Evolutionary conservation across 1,140 invertebrate genomes (phyloP).

Genomic region (Pseudomyrmex dendroicus): DNA sequence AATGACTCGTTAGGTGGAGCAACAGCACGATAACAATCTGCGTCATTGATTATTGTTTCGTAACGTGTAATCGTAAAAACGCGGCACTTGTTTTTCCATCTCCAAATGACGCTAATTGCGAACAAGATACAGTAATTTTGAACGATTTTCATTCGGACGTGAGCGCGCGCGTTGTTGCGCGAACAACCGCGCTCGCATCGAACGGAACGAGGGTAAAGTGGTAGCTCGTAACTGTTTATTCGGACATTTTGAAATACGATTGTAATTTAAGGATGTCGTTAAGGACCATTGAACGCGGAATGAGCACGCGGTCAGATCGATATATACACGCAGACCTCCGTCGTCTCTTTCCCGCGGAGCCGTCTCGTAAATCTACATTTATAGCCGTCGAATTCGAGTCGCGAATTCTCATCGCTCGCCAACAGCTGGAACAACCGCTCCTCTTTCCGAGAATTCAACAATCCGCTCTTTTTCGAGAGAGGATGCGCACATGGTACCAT

Average conservation of each 20-base stretch:
- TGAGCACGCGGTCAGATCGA: constrained; percentile 49
- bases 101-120: too few relatives aligned
- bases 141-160: background rate
- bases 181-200: background rate
- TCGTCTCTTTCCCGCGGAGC: constrained; percentile 35
- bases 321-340: constrained; percentile 34
- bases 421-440: constrained; percentile 14
- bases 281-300: constrained; percentile 66
- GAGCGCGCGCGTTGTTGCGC: background rate
- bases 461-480: too few relatives aligned
- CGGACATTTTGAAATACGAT: constrained; percentile 62
- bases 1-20: background rate
- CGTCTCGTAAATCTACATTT: constrained; percentile 65
- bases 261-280: constrained; percentile 67
- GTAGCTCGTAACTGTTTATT: constrained; percentile 64
- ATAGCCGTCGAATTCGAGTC: constrained; percentile 58
- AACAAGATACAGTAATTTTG: too few relatives aligned
- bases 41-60: background rate
- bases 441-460: background rate
- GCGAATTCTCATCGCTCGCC: constrained; percentile 20
- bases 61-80: constrained; percentile 16
- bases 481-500: background rate
- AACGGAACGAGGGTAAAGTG: background rate
- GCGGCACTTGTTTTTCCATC: background rate
- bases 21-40: background rate